Percentiles rank a stretch among this genome's conserved stretches.
Conservation (phyloP, 1,140 invertebrate species). For the Drosophila persimilis region DNA sequence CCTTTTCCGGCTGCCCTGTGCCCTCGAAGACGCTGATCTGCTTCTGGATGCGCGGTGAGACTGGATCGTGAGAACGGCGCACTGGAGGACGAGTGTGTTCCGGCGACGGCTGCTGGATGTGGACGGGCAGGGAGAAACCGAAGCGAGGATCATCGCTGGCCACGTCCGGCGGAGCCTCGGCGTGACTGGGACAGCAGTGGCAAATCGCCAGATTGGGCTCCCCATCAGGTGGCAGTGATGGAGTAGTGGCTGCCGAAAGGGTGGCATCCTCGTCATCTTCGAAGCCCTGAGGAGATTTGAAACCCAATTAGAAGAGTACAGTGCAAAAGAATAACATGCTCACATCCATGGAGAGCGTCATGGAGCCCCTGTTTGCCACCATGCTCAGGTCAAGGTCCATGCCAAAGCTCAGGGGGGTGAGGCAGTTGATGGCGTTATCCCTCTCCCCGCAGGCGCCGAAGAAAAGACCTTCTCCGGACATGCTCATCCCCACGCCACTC, state of each 20-base stretch:
- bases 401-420: conserved; percentile 69
- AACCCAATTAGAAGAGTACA: neutral
- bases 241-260: conserved; percentile 83
- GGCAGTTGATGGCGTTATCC: conserved; percentile 56
- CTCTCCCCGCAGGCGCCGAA: conserved; percentile 46
- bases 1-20: conserved; percentile 9
- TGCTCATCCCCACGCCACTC: conserved; percentile 39
- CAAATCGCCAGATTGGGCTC: conserved; percentile 67
- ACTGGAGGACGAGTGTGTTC: conserved; percentile 40
- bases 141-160: conserved; percentile 59
- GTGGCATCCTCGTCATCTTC: conserved; percentile 84
- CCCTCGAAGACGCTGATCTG: conserved; percentile 78
- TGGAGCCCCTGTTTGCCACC: conserved; percentile 76
- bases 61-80: conserved; percentile 64
- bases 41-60: conserved; percentile 76
- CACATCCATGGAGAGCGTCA: conserved; percentile 74
- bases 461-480: conserved; percentile 54
- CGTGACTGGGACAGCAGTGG: conserved; percentile 69
- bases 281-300: conserved; percentile 49
- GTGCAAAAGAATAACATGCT: conserved; percentile 12
- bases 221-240: conserved; percentile 61
- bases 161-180: conserved; percentile 64
- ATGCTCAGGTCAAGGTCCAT: conserved; percentile 70
- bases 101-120: conserved; percentile 57
- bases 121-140: conserved; percentile 55